Percentiles rank a stretch among this genome's conserved stretches.
Evolutionary conservation across 2,888 invertebrate genomes (phyloP).

Genomic region (Luffia ferchaultella): DNA sequence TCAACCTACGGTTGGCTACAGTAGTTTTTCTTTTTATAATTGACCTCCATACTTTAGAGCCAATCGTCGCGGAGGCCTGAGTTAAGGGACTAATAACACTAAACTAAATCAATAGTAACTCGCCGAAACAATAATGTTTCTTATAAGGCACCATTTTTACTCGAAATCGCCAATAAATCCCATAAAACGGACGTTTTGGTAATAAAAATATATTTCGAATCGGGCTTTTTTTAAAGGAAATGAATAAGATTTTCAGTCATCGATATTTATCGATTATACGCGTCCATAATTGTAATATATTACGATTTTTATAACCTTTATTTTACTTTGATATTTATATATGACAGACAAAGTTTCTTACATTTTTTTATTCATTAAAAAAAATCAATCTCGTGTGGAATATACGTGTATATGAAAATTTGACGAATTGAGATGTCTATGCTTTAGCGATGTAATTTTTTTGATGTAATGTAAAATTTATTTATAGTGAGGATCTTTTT

Average conservation of each 20-base stretch:
- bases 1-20: constrained; percentile 8
- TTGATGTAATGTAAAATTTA: too few relatives aligned
- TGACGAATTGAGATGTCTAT: too few relatives aligned
- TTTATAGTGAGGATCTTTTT: too few relatives aligned
- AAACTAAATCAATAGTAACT: constrained; percentile 42
- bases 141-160: constrained; percentile 4
- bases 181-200: not conserved
- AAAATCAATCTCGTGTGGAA: too few relatives aligned
- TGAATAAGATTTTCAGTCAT: not conserved
- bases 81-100: constrained; percentile 42
- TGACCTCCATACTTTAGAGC: constrained; percentile 5
- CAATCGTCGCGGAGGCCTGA: constrained; percentile 18
- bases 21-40: constrained; percentile 9
- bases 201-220: constrained; percentile 5
- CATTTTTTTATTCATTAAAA: too few relatives aligned
- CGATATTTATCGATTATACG: not conserved
- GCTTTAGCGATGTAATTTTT: too few relatives aligned
- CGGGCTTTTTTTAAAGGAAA: not conserved
- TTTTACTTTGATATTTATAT: not conserved
- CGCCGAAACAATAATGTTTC: constrained; percentile 28
- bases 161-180: constrained; percentile 6
- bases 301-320: not conserved
- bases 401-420: too few relatives aligned
- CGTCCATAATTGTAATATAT: constrained; percentile 7
- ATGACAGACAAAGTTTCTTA: too few relatives aligned